phyloP scores from a whole-genome alignment of 2,113 vertebrate genomes.

The Zootoca vivipara region DNA sequence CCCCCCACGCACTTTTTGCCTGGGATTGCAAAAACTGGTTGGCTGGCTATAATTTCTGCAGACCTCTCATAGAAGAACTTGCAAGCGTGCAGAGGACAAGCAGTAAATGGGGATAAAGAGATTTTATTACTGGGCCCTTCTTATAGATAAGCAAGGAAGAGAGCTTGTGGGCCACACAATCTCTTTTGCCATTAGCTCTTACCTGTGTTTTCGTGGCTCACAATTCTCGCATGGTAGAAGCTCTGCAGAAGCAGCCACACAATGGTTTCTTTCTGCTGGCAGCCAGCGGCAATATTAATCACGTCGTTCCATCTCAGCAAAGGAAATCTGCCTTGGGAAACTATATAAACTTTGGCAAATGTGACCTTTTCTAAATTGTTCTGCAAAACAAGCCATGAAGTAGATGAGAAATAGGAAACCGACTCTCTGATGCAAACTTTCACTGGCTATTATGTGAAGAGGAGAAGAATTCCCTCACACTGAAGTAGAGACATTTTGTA shows the following conservation, averaged over 20 bases:
- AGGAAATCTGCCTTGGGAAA: slow-evolving; percentile 88
- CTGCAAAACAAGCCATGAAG: slow-evolving; percentile 71
- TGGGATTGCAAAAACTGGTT: not conserved
- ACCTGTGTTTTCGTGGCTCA: slow-evolving; percentile 87
- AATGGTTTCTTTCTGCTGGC: slow-evolving; percentile 69
- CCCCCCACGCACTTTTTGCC: not conserved
- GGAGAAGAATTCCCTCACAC: not conserved
- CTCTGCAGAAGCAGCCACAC: slow-evolving; percentile 87
- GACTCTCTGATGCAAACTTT: not conserved
- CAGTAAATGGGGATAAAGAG: not conserved
- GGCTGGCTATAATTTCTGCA: not conserved
- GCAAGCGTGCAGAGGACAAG: not conserved
- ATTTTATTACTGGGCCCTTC: not conserved
- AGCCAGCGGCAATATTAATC: slow-evolving; percentile 72
- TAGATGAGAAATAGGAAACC: slow-evolving; percentile 17
- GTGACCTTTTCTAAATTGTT: slow-evolving; percentile 83
- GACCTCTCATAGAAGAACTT: not conserved
- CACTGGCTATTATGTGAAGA: not conserved
- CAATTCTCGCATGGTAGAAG: slow-evolving; percentile 87
- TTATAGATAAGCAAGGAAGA: not conserved
- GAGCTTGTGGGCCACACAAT: fast-evolving
- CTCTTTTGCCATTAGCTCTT: slow-evolving; percentile 9
- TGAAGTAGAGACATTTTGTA: not conserved
- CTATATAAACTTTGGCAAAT: slow-evolving; percentile 83
- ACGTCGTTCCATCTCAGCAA: slow-evolving; percentile 81